phyloP scores from a whole-genome alignment of 2,797 vertebrate genomes.

The Nyctalus aviator region DNA sequence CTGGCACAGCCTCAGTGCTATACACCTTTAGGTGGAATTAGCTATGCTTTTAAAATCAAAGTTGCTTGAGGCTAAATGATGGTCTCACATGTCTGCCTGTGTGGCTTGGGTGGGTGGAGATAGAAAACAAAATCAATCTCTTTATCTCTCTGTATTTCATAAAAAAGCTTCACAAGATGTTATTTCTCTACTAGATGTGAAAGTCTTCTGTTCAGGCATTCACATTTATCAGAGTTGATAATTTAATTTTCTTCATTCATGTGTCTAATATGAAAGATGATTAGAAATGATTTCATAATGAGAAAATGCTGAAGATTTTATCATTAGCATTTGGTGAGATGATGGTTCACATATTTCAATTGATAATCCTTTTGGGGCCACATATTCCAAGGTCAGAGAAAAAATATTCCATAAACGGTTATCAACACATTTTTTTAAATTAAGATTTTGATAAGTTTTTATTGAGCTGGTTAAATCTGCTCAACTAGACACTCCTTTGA shows the following conservation, averaged over 20 bases:
- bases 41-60: constrained; percentile 12
- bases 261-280: constrained; percentile 31
- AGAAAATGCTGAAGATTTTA: constrained; percentile 28
- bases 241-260: background rate
- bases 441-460: constrained; percentile 20
- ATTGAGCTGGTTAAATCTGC: background rate
- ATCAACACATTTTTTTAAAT: background rate
- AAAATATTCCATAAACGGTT: constrained; percentile 13
- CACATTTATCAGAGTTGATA: background rate
- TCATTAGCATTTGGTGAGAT: constrained; percentile 28
- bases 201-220: constrained; percentile 25
- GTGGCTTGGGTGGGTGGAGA: constrained; percentile 54
- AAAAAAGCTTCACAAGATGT: constrained; percentile 49
- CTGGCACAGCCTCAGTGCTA: background rate
- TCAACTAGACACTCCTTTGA: constrained; percentile 6
- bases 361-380: background rate
- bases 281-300: constrained; percentile 29
- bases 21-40: constrained; percentile 23
- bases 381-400: background rate
- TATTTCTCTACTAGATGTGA: constrained; percentile 38
- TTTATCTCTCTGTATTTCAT: background rate
- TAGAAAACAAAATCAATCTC: constrained; percentile 46
- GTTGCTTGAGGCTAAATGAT: constrained; percentile 55
- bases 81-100: constrained; percentile 3
- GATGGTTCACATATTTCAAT: constrained; percentile 1